A percentile compares a stretch with the other conserved stretches of the same genome.
phyloP scores from a whole-genome alignment of 1,140 invertebrate species.

The Trachelipus rathkii region DNA sequence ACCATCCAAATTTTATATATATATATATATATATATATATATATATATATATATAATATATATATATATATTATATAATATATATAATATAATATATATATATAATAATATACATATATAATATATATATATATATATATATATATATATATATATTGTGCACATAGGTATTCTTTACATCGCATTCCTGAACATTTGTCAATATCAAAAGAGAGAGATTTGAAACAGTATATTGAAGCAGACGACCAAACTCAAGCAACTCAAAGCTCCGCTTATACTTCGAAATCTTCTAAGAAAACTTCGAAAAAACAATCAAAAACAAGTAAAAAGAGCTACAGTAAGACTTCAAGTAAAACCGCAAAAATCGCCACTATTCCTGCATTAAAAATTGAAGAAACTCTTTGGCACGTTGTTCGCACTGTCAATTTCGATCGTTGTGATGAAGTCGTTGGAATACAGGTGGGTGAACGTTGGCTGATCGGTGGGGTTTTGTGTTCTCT shows the following conservation, averaged over 20 bases:
- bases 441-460: background rate
- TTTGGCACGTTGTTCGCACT: background rate
- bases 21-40: too few relatives aligned
- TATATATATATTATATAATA: too few relatives aligned
- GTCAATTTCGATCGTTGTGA: background rate
- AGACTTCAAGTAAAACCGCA: background rate
- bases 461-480: too few relatives aligned
- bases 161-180: background rate
- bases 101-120: too few relatives aligned
- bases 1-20: too few relatives aligned
- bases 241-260: background rate
- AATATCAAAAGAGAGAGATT: background rate
- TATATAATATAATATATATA: too few relatives aligned
- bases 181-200: background rate
- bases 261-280: background rate
- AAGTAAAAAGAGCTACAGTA: background rate
- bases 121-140: too few relatives aligned
- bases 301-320: background rate
- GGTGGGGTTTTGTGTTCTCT: too few relatives aligned
- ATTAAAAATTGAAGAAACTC: background rate
- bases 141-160: too few relatives aligned
- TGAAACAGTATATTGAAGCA: background rate
- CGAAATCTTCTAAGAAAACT: background rate
- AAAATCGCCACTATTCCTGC: background rate
- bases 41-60: too few relatives aligned